Evolutionary conservation across 2,797 vertebrate species (phyloP), one percentile per base, ranked within the genome.

Genomic region (Enteromius paludinosus): DNA sequence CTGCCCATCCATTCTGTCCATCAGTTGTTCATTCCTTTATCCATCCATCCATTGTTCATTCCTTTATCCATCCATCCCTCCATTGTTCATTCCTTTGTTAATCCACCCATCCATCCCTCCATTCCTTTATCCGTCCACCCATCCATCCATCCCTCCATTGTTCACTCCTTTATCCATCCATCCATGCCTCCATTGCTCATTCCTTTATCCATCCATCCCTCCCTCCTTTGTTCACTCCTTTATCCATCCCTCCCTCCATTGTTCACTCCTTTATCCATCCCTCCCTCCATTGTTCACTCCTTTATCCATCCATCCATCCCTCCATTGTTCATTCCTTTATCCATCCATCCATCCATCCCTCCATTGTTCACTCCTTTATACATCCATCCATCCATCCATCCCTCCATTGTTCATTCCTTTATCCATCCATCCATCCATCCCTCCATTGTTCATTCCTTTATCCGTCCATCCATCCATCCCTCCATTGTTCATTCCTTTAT

Each of bases 1-100:
- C 14, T 1, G 0, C 33, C 15, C 1, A 0, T 33, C 4, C 3
- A 1, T 62, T 38, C 33, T 2, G 0, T 35, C 62, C 45, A 5
- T 52, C 18, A 2, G 3, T 52, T 8, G 17, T 52, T 8, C 49
- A 52, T 52, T 52, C 18, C 0, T 52, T 1, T 15, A 20, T 66
- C 8, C 3, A 23, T 56, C 9, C 9, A 12, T 59, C 3, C 10
- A 59, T 59, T 2, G 3, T 47, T 18, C 0, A 14, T 25, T 30
- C 5, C 0, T 61, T 12, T 14, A 15, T 61, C 56, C 9, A 38
- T 41, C 38, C 47, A 18, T 18, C 17, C 7, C 1, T 54, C 7
- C 2, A 52, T 52, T 7, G 17, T 52, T 9, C 49, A 54, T 9
- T n/a, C 52, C 0, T 54, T 0, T 1, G n/a, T n/a, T n/a, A n/a